A percentile compares a stretch with the other conserved stretches of the same genome.
Evolutionary conservation across 2,797 vertebrate genomes (phyloP).

Genomic region (Chaetophractus vellerosus): DNA sequence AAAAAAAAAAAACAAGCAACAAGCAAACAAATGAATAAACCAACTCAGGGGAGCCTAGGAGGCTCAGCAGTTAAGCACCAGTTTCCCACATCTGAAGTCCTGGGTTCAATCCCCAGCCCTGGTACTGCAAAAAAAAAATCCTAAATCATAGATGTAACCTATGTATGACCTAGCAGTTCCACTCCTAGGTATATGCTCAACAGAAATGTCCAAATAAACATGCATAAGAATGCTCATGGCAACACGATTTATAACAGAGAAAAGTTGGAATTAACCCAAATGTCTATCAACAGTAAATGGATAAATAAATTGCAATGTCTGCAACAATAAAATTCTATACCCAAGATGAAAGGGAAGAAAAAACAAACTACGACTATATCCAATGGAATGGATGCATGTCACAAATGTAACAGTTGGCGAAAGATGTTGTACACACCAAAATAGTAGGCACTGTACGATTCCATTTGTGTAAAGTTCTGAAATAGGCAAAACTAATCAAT

Average conservation of each 20-base stretch:
- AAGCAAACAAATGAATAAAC: no score
- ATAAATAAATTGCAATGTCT: background rate
- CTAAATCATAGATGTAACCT: background rate
- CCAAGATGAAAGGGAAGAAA: background rate
- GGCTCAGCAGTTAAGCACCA: no score
- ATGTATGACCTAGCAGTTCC: background rate
- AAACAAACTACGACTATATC: background rate
- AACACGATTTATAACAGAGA: conserved; percentile 27
- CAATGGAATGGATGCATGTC: background rate
- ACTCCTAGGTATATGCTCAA: background rate
- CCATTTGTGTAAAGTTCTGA: no score
- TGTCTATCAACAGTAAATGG: background rate
- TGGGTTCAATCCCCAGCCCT: no score
- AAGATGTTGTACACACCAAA: no score
- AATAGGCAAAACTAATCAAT: no score
- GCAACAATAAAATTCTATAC: background rate
- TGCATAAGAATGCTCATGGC: background rate
- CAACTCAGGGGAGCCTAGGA: no score
- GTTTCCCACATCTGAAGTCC: no score
- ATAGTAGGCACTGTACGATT: background rate
- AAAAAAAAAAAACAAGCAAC: no score
- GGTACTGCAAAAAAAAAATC: no score
- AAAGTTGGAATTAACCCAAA: conserved; percentile 28
- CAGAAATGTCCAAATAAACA: background rate
- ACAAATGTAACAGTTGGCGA: background rate